phyloP scores from a whole-genome alignment of 1,140 invertebrate genomes.

The Hesperophylax magnus region DNA sequence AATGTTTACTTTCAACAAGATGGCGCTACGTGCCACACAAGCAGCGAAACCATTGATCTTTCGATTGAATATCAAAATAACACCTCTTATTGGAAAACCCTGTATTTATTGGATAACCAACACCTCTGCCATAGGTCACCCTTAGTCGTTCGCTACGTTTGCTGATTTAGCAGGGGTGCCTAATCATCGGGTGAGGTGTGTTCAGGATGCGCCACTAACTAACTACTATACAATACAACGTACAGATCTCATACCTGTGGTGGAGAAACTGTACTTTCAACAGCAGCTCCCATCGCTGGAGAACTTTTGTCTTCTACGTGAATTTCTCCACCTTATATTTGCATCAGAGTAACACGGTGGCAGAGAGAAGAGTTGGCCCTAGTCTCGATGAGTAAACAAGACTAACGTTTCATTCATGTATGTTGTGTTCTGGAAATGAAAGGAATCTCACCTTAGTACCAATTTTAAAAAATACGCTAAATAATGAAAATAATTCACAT shows the following conservation, averaged over 20 bases:
- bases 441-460: neutral
- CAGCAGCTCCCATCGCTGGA: slow-evolving; percentile 41
- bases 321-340: neutral
- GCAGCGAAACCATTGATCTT: too few relatives aligned
- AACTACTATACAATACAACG: slow-evolving; percentile 48
- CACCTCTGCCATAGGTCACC: too few relatives aligned
- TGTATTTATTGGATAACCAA: too few relatives aligned
- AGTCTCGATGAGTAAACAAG: neutral
- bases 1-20: too few relatives aligned
- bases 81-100: too few relatives aligned
- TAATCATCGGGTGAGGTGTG: too few relatives aligned
- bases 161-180: too few relatives aligned
- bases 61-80: too few relatives aligned
- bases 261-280: slow-evolving; percentile 40
- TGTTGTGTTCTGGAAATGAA: slow-evolving; percentile 14
- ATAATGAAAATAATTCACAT: too few relatives aligned
- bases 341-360: neutral
- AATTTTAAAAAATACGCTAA: too few relatives aligned
- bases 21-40: too few relatives aligned
- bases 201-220: too few relatives aligned
- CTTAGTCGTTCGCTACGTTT: slow-evolving; percentile 25
- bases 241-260: slow-evolving; percentile 41
- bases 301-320: neutral
- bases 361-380: neutral
- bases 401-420: slow-evolving; percentile 11